These are phyloP conservation scores for Anabas testudineus DNA, from an alignment of 2,797 vertebrate species.

Conservation along the genomic window DNA sequence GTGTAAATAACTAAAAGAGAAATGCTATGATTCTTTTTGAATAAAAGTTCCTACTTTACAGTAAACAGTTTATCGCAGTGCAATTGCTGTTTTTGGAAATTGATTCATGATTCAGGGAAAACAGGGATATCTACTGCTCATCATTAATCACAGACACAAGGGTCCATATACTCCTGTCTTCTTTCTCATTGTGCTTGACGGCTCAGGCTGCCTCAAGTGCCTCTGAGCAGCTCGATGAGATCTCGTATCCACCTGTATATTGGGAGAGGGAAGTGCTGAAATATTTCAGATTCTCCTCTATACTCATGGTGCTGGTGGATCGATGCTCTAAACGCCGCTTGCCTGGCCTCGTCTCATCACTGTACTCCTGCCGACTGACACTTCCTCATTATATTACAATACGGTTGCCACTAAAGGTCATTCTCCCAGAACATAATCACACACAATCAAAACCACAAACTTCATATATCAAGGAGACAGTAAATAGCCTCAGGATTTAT, in stretches of 20 bases:
- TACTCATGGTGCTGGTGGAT: slow-evolving; percentile 70
- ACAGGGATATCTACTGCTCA: slow-evolving; percentile 27
- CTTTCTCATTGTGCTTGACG: slow-evolving; percentile 47
- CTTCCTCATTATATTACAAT: slow-evolving; percentile 99
- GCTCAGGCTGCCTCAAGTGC: slow-evolving; percentile 53
- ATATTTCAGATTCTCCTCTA: slow-evolving; percentile 83
- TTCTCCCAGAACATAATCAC: slow-evolving; percentile 99
- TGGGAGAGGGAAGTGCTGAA: slow-evolving; percentile 63
- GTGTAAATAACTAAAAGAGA: slow-evolving; percentile 13
- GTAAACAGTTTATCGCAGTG: slow-evolving; percentile 8
- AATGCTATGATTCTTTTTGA: not conserved
- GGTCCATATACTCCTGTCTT: slow-evolving; percentile 40
- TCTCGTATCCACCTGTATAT: slow-evolving; percentile 67
- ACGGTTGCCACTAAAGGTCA: slow-evolving; percentile 99
- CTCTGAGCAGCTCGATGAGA: slow-evolving; percentile 58
- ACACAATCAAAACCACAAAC: slow-evolving; percentile 99
- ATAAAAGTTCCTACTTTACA: slow-evolving; percentile 4
- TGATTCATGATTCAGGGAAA: slow-evolving; percentile 27
- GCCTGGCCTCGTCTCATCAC: slow-evolving; percentile 86
- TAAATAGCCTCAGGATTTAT: slow-evolving; percentile 97
- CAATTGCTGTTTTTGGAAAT: slow-evolving; percentile 14
- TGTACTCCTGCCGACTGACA: slow-evolving; percentile 95
- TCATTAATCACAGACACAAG: slow-evolving; percentile 49
- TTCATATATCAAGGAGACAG: slow-evolving; percentile 98
- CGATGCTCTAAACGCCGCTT: slow-evolving; percentile 78